These are phyloP conservation scores for Nasua narica DNA, from an alignment of 2,797 vertebrate species.

Conservation along the genomic window DNA sequence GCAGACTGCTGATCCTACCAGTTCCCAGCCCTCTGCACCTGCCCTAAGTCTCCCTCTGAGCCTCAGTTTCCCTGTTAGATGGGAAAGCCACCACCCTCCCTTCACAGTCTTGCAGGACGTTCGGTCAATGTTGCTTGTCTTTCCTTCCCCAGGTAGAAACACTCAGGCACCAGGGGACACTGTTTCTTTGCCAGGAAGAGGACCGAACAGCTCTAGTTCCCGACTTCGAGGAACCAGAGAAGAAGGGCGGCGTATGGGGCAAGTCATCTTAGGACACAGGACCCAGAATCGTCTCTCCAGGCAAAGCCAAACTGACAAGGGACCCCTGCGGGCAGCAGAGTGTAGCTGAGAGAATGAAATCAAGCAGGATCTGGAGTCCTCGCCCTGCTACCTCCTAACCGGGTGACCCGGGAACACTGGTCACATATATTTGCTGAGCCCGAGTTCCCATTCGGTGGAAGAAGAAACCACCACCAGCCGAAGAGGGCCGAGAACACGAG, in stretches of 20 bases:
- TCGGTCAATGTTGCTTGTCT: background rate
- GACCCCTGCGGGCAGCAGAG: background rate
- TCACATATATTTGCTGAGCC: background rate
- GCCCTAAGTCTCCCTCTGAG: background rate
- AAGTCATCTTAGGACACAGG: background rate
- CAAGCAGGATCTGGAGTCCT: background rate
- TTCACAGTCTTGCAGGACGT: background rate
- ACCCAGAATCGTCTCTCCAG: background rate
- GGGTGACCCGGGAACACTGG: background rate
- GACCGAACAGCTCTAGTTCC: background rate
- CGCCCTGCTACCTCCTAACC: background rate
- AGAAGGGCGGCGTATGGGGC: background rate
- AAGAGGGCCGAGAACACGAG: background rate
- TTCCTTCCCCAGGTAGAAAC: background rate
- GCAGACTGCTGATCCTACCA: fast-evolving
- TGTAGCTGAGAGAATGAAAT: background rate
- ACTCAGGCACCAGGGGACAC: no score
- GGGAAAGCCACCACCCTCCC: background rate
- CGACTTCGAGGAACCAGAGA: background rate
- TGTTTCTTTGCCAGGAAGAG: background rate
- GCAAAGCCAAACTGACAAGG: background rate
- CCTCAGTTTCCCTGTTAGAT: background rate
- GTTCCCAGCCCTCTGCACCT: background rate
- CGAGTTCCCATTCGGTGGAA: background rate
- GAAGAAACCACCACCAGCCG: background rate